Base-by-base conservation (phyloP, 1,140 invertebrate genomes). In the Drosophila erecta region DNA sequence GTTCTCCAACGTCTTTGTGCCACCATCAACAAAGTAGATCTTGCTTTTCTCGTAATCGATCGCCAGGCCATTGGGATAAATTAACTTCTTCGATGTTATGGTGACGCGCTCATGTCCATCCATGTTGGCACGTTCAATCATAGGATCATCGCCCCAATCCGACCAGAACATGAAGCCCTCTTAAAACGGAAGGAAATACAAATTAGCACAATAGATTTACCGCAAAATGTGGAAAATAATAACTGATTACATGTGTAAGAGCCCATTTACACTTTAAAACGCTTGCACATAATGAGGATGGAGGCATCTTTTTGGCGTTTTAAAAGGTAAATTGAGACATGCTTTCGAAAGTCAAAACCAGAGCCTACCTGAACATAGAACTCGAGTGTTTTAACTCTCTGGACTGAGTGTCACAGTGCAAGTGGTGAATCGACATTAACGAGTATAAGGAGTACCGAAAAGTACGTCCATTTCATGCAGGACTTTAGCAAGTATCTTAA, bases 111-210 rank as follows among this genome's bases (percentile, higher is more conserved):
- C 94, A 4, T 94, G 94, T 0, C 98, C 98, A 92, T 99, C 97
- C 97, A 99, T 97, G 30, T 95, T 95, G 20, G 97, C 96, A 33
- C 95, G 93, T 92, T 98, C 97, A 47, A 98, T 98, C 87, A 95
- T 95, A 1, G 97, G 95, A 27, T 94, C 93, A 30, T 94, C 93
- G 1, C 97, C 97, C 97, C 97, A 98, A 87, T 98, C 97, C 12
- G 95, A 97, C 97, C 97, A 98, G 84, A 96, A 98, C 95, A 98
- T 96, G 4, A 94, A 91, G 5, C 96, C 95, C 81, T 92, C 96
- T 95, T 78, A 3, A 43, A 22, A 10, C 12, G n/a, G 8, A 41
- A 10, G 14, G 22, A 6, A 14, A 14, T 1, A 12, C 0, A 27
- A n/a, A 8, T 47, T 43, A 43, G 43, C 17, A 44, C 12, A 22